Evolutionary conservation across 2,113 vertebrate species (phyloP), one percentile per base, ranked within the genome.

Genomic region (Piliocolobus tephrosceles): DNA sequence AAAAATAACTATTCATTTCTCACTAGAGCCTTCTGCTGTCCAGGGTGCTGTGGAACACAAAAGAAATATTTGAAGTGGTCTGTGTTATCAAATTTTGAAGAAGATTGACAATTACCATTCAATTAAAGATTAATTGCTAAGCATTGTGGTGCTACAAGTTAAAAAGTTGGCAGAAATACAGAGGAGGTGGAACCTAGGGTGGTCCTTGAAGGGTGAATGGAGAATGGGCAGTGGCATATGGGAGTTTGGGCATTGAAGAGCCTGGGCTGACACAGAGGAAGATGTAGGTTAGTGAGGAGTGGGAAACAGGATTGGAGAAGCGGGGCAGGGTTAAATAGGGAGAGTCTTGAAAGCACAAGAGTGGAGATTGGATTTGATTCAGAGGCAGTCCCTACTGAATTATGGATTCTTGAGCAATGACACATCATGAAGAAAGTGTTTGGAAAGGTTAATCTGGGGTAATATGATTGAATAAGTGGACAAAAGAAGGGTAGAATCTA

Each of bases 11-110:
- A 93, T 91, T 84, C 27, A 72, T 11, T 20, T 58, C 8, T 40
- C 88, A 14, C 18, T 45, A 40, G 40, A 88, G 10, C 3, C 45
- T 95, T 98, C 90, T 97, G 95, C 96, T 95, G 57, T 97, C 90
- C 72, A 97, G 92, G 83, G 81, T 96, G 79, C 89, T 96, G 13
- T 96, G 89, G 45, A 86, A 73, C 73, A 88, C 22, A 90, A 93
- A 78, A 50, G 30, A 96, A 96, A 88, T 79, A 84, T 38, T 92
- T 52, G 43, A 52, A 87, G 20, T 83, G n/a, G 45, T 87, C 38
- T 87, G n/a, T 90, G 47, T 47, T 40, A 50, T 81, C 20, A 40
- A 92, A 78, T 87, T 96, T 78, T 38, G 88, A 80, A 80, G 57
- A 72, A 61, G 47, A n/a, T 38, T 82, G 89, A 80, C 57, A 82